Percentiles rank a stretch among this genome's conserved stretches.
Evolutionary conservation across 2,888 invertebrate genomes (phyloP).

Genomic region (Sphaerophoria taeniata): DNA sequence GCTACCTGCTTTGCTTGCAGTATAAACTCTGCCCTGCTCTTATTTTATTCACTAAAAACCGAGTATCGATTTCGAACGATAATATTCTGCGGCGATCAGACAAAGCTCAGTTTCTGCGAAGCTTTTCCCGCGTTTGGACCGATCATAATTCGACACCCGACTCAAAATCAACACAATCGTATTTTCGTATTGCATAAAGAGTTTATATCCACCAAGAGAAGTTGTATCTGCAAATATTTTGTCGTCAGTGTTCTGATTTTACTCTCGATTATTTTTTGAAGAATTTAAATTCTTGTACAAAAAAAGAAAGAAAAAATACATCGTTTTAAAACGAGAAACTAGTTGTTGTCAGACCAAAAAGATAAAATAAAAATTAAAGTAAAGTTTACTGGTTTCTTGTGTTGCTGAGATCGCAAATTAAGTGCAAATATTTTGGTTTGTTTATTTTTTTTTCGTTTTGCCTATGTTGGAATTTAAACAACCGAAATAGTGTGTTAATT

Average conservation of each 20-base stretch:
- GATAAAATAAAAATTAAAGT: slow-evolving; percentile 11
- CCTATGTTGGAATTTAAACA: background rate
- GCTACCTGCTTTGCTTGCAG: slow-evolving; percentile 47
- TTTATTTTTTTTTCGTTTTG: background rate
- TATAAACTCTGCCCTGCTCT: slow-evolving; percentile 34
- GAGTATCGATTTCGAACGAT: slow-evolving; percentile 70
- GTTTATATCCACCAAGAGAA: slow-evolving; percentile 5
- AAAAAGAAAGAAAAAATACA: background rate
- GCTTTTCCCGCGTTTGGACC: slow-evolving; percentile 70
- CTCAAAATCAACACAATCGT: slow-evolving; percentile 9
- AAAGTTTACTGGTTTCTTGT: slow-evolving; percentile 31
- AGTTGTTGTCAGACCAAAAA: slow-evolving; percentile 11
- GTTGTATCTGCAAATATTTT: slow-evolving; percentile 34
- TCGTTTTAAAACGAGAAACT: slow-evolving; percentile 9
- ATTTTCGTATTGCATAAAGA: slow-evolving; percentile 43
- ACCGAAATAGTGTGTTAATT: slow-evolving; percentile 29
- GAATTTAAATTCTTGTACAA: slow-evolving; percentile 5
- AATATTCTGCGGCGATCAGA: slow-evolving; percentile 65
- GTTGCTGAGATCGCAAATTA: slow-evolving; percentile 28
- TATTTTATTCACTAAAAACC: slow-evolving; percentile 47
- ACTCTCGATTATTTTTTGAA: slow-evolving; percentile 18
- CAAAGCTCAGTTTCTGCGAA: slow-evolving; percentile 73
- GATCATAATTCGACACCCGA: background rate
- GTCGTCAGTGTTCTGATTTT: slow-evolving; percentile 27
- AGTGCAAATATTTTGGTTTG: slow-evolving; percentile 42